Percentiles rank a stretch among this genome's conserved stretches.
phyloP scores from a whole-genome alignment of 1,140 invertebrate species.

The Drosophila repleta region DNA sequence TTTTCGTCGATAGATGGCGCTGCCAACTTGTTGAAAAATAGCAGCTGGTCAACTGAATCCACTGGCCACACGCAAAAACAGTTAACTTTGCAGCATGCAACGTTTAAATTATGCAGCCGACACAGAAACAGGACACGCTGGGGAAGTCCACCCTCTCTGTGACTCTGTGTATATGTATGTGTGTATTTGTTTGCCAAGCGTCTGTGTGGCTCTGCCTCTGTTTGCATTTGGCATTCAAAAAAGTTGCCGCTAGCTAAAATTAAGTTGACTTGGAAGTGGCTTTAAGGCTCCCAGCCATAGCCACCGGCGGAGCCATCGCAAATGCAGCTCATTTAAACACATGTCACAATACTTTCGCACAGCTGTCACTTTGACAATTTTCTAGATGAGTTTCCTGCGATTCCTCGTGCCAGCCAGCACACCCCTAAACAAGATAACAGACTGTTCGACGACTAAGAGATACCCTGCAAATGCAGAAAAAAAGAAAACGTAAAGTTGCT shows the following conservation, averaged over 20 bases:
- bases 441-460: neutral
- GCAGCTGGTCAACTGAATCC: conserved; percentile 41
- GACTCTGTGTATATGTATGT: neutral
- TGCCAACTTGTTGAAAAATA: conserved; percentile 66
- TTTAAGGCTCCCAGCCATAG: conserved; percentile 48
- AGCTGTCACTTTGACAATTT: conserved; percentile 82
- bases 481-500: too few species aligned
- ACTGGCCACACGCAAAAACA: conserved; percentile 67
- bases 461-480: neutral
- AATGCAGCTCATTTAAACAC: conserved; percentile 81
- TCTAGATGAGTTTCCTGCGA: conserved; percentile 78
- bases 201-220: conserved; percentile 53
- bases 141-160: conserved; percentile 7
- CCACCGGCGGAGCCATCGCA: conserved; percentile 29
- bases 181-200: conserved; percentile 62
- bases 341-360: conserved; percentile 81
- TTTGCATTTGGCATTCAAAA: conserved; percentile 66
- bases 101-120: conserved; percentile 74
- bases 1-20: conserved; percentile 22
- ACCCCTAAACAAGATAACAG: conserved; percentile 1
- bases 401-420: conserved; percentile 28
- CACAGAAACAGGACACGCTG: conserved; percentile 41
- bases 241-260: conserved; percentile 68
- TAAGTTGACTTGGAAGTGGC: conserved; percentile 59
- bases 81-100: conserved; percentile 63